Evolutionary conservation across 2,113 vertebrate genomes (phyloP), one percentile per base, ranked within the genome.

Genomic region (Hiodon alosoides): DNA sequence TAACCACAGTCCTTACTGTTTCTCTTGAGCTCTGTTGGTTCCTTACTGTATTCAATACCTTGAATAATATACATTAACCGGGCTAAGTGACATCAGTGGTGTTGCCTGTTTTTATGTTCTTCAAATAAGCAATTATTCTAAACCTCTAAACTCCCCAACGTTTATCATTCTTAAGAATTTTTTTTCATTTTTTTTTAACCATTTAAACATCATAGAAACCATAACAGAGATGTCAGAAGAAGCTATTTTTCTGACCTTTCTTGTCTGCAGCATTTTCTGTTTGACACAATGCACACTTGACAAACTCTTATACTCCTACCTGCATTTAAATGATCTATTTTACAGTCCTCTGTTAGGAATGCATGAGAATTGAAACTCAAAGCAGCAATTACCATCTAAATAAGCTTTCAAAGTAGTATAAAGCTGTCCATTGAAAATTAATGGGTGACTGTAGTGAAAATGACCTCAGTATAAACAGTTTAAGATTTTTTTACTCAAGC

Each of bases 341-440:
- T 64, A 50, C 6, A 61, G 50, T 55, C 14, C 17, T 59, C 50
- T 53, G 17, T 61, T 73, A 69, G 58, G 53, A 73, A 66, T 79
- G 71, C 9, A 67, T 67, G 61, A 66, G 67, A 58, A 58, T 69
- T 67, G 7, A 66, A 69, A 76, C 53, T 53, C 62, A 48, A 65
- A 58, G 69, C 14, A 14, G 59, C 7, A 55, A 51, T 50, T 75
- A 72, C 5, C 69, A 58, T 72, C 52, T 54, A 74, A 4, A 71
- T 66, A 69, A 48, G 51, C 0, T 75, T 75, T 72, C 31, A 17
- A 69, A 9, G 52, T 9, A 14, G 9, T 54, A 10, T 59, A 57
- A 7, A 65, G 31, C 8, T 74, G 58, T 64, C 67, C 73, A 72
- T 75, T 16, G 62, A 71, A 79, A 79, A 77, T 77, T 46, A 14